Evolutionary conservation across 2,797 vertebrate genomes (phyloP), one percentile per base, ranked within the genome.

Genomic region (Clamator glandarius): DNA sequence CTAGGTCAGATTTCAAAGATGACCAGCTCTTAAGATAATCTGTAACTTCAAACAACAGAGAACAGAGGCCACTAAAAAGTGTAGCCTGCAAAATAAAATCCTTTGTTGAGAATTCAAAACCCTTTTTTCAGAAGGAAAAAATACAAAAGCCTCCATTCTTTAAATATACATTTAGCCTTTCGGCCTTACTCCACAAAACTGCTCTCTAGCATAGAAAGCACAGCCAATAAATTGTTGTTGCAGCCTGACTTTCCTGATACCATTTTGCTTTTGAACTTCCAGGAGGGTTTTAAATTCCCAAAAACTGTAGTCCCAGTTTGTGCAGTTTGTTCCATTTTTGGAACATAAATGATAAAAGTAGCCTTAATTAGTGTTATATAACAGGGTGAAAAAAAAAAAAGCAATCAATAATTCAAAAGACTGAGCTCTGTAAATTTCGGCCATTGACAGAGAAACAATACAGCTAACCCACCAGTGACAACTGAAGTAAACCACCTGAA

Each of bases 81-180:
- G 19, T 85, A 94, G 87, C 89, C 91, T 64, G 54, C 61, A 84
- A 92, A 96, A 89, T 89, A 91, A 89, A 93, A 93, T 52, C 44
- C 62, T 91, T 87, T 92, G 82, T 64, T 82, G 74, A 89, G 55
- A 96, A 87, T 78, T 96, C 86, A 97, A 95, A 97, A 95, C 28
- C 46, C 33, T 83, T 80, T 85, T 85, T 81, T 79, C 46, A n/a
- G 69, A 6, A 81, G 33, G 75, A 87, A 90, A 83, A 90, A 69
- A 81, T 68, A 89, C 44, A 95, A 87, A 95, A 76, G 64, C 28
- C n/a, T 66, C 29, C 20, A 74, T 69, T 89, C 90, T 95, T 97
- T 94, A 95, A 93, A 95, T 92, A 95, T 26, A 92, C 12, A 86
- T 93, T 97, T 96, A 97, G 70, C 52, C 72, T 97, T 54, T 91